These are phyloP conservation scores for Lordiphosa andalusiaca DNA, from an alignment of 2,888 invertebrate species.

Conservation along the genomic window DNA sequence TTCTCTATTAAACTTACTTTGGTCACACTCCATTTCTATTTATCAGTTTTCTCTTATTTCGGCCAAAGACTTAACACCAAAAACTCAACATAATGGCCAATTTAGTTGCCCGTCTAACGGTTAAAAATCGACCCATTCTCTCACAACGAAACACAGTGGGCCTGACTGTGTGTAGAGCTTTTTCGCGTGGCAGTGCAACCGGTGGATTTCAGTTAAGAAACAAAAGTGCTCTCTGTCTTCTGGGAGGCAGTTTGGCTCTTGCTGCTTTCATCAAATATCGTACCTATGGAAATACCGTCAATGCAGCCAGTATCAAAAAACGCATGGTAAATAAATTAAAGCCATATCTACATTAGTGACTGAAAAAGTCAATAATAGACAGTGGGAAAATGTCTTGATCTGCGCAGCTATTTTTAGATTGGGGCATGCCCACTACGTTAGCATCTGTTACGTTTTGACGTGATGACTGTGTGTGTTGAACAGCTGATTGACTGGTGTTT, in stretches of 20 bases:
- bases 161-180: constrained; percentile 21
- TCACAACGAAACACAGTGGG: constrained; percentile 26
- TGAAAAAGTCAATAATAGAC: constrained; percentile 64
- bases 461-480: constrained; percentile 10
- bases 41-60: constrained; percentile 31
- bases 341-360: constrained; percentile 11
- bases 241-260: constrained; percentile 48
- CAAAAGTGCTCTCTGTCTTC: constrained; percentile 23
- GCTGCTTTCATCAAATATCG: constrained; percentile 47
- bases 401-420: constrained; percentile 75
- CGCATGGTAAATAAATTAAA: constrained; percentile 49
- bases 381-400: constrained; percentile 52
- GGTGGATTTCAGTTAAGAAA: constrained; percentile 23
- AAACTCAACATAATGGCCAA: constrained; percentile 42
- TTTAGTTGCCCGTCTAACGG: constrained; percentile 45
- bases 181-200: constrained; percentile 13
- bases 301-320: constrained; percentile 46
- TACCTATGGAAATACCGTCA: constrained; percentile 41
- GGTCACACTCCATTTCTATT: constrained; percentile 26
- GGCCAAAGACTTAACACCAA: constrained; percentile 12
- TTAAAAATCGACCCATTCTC: constrained; percentile 43
- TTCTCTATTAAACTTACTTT: background rate
- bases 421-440: constrained; percentile 46
- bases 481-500: constrained; percentile 53
- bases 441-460: constrained; percentile 11